phyloP scores from a whole-genome alignment of 2,113 vertebrate genomes.

The Nestor notabilis region DNA sequence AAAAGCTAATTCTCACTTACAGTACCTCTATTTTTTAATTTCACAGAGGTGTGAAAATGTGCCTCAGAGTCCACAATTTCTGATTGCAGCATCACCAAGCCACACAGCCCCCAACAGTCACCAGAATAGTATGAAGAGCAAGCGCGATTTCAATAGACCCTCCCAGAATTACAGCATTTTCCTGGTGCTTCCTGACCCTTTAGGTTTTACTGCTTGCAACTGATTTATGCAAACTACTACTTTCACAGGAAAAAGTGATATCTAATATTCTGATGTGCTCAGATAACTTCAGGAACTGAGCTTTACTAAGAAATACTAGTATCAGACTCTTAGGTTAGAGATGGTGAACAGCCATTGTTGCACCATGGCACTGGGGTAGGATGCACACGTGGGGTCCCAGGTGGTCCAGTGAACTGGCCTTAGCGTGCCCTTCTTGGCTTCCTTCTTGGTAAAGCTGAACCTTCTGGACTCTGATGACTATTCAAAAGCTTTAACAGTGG shows the following conservation, averaged over 20 bases:
- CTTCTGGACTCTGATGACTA: background rate
- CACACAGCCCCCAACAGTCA: background rate
- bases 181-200: background rate
- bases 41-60: background rate
- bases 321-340: background rate
- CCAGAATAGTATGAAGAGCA: background rate
- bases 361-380: background rate
- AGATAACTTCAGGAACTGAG: background rate
- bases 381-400: accelerated
- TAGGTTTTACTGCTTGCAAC: background rate
- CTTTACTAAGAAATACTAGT: background rate
- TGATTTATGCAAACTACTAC: background rate
- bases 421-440: background rate
- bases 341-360: background rate
- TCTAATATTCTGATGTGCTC: background rate
- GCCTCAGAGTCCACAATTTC: background rate
- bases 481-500: background rate
- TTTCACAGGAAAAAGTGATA: background rate
- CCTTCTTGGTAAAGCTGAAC: background rate
- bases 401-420: background rate
- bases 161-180: background rate
- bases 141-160: background rate
- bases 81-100: background rate
- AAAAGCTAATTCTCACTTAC: background rate
- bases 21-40: background rate